Percentiles rank a stretch among this genome's conserved stretches.
phyloP scores from a whole-genome alignment of 2,888 invertebrate genomes.

The Helobdella robusta region DNA sequence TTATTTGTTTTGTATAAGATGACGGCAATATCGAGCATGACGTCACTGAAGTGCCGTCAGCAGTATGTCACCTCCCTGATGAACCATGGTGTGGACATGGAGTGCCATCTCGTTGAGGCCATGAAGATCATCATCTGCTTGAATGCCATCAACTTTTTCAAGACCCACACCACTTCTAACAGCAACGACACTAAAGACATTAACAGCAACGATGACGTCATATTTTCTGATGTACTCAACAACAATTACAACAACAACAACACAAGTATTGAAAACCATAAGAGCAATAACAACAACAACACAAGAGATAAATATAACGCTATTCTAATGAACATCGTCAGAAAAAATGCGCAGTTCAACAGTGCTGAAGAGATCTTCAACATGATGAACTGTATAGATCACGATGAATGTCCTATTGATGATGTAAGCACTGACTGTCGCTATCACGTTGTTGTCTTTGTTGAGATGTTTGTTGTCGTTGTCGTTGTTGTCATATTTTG shows the following conservation, averaged over 20 bases:
- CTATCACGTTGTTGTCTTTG: neutral
- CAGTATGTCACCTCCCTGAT: conserved; percentile 13
- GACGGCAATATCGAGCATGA: neutral
- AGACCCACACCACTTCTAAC: no score
- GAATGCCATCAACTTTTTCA: neutral
- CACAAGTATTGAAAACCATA: no score
- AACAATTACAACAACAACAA: neutral
- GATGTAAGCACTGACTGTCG: neutral
- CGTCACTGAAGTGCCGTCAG: neutral
- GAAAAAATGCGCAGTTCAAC: no score
- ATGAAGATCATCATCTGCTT: conserved; percentile 10
- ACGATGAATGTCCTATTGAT: no score
- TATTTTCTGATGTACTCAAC: neutral
- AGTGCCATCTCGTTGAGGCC: conserved; percentile 11
- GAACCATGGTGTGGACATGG: conserved; percentile 17
- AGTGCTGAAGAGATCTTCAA: no score
- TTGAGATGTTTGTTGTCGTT: neutral
- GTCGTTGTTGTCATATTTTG: neutral
- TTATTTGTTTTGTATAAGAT: no score
- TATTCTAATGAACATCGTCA: no score
- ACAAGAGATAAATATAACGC: no score
- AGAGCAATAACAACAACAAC: no score
- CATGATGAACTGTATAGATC: no score
- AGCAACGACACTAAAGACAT: neutral
- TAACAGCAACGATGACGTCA: neutral